Base-by-base conservation (phyloP, 35 echinoderm and acorn worm genomes). In the Lytechinus variegatus region DNA sequence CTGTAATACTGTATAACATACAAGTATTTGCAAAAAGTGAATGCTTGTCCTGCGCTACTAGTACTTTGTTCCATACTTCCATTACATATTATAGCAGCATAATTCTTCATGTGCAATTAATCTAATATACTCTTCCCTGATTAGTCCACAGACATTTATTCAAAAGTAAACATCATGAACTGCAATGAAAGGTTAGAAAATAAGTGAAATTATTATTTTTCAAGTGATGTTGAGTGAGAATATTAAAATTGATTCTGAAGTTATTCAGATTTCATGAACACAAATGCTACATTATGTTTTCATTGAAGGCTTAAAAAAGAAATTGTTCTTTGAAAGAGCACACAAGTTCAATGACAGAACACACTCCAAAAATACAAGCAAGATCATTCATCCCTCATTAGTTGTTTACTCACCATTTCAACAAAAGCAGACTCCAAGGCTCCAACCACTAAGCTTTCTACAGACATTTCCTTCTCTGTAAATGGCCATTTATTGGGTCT, bases 341-440 rank as follows among this genome's bases (percentile, higher is more conserved):
- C 66, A 79, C 16, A 16, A 79, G 19, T 79, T 79, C 66, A 79
- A 79, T 6, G 33, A 44, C 33, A 44, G 33, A 44, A 44, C 33
- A 44, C 33, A 44, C 33, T 44, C 33, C 33, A 44, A 44, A 44
- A 44, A 44, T 44, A 44, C 33, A 44, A 44, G 33, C 33, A 44
- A 44, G 33, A 44, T 44, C 33, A 44, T 44, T 44, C 33, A 44
- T 44, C 33, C 33, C 33, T 44, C 33, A 44, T 44, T 44, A 44
- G 33, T 44, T 44, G 33, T 44, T 44, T 44, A 44, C 33, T 44
- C 95, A 99, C 98, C 96, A 99, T 98, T 92, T 99, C 97, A 71
- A 97, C 72, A 88, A 99, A 99, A 11, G 98, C 94, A 55, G 95
- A 97, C 95, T 99, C 98, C 52, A 99, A 89, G 51, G 98, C 98